Evolutionary conservation across 2,113 vertebrate genomes (phyloP), one percentile per base, ranked within the genome.

Genomic region (Tetrax tetrax): DNA sequence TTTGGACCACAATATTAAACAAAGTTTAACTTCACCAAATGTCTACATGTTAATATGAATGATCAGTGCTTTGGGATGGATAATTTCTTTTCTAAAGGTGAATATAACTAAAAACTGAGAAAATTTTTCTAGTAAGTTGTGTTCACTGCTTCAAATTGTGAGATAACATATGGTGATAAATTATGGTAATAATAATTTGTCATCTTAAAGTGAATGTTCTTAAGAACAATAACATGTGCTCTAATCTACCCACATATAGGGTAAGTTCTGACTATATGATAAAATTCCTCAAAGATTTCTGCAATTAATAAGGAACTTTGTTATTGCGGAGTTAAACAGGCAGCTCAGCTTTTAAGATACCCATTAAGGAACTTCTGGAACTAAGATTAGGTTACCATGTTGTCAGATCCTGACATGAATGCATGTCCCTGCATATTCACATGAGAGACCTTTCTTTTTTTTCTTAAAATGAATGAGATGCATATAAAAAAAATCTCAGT

Each of bases 341-440:
- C 59, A 25, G 18, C 24, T 92, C 33, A 54, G 6, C 5, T 56
- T 75, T 80, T 61, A 72, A 28, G 29, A 56, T 15, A 66, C 0
- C 10, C 23, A 11, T 24, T 28, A 60, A n/a, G 35, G 61, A 95
- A 74, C 4, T 65, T 80, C 9, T 76, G 27, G 4, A 72, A 64
- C n/a, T 65, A 77, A 64, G 45, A 45, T 61, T 41, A 57, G 14
- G 15, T 69, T 70, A 29, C 14, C 8, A 1, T 35, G 4, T 53
- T 87, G 57, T 66, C 12, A 82, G 43, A 78, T 33, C 19, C 13
- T 56, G 23, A 38, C 8, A 14, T 35, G 12, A 80, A 72, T 50
- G 28, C 6, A 10, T 7, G 6, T 45, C 12, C 7, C 9, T 0
- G 0, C 33, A 53, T 65, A 57, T 51, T 91, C 45, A 72, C 2